Evolutionary conservation across 2,113 vertebrate species (phyloP), one percentile per base, ranked within the genome.

Genomic region (Thunnus maccoyii): DNA sequence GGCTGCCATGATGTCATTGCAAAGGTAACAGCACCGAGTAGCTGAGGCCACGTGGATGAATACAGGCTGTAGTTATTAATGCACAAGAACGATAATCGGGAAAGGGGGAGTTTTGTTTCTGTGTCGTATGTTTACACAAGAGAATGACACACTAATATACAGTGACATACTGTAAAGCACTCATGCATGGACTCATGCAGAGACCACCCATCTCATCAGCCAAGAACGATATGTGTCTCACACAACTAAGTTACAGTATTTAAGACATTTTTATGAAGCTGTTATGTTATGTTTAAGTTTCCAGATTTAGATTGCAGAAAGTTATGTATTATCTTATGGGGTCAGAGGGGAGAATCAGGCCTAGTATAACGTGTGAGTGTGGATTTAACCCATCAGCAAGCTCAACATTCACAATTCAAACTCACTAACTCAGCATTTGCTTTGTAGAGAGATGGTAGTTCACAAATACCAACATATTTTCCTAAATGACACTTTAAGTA

Each of bases 1-100:
- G 72, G 22, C 68, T 3, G 25, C 15, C n/a, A 66, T 89, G 83
- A 92, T 88, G 86, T 93, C 76, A 91, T 70, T 55, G 56, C 50
- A 1, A 68, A 58, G 47, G n/a, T 65, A 82, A 11, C 56, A 27
- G 65, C 66, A 54, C 8, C 0, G 1, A 52, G 64, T 15, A 36
- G 67, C 30, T 12, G 0, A 74, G 66, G 63, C 55, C 68, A 83
- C 44, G 1, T 22, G 54, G 67, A 55, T 61, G 61, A 16, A 86
- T 78, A 61, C 78, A 57, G 25, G 17, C 73, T 64, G 20, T 4
- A 30, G 46, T 74, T 71, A 84, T 84, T 86, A 83, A 81, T 72
- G 30, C 66, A 15, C 72, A 58, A 36, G 41, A 77, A 32, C 3
- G n/a, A 71, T 78, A 27, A 91, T 72, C 62, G 7, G 27, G 30